Conservation (phyloP, 2,888 invertebrate genomes). For the Andrena trimmerana region DNA sequence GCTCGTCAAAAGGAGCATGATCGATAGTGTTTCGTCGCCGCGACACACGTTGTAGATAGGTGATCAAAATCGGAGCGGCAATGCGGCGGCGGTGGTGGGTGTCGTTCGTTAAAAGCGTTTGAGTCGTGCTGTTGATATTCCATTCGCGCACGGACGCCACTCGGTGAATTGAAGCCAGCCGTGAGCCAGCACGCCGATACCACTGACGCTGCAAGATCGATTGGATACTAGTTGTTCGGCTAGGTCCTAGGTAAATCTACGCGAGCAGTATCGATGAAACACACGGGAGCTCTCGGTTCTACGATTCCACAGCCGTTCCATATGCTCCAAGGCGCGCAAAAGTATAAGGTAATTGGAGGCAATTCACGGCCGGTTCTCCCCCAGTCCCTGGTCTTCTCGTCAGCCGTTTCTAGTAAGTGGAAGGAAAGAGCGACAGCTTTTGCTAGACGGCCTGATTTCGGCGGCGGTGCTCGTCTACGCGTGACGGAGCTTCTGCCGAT, state of each 20-base stretch:
- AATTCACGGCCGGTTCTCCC: background rate
- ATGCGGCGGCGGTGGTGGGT: slow-evolving; percentile 35
- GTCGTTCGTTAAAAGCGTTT: slow-evolving; percentile 77
- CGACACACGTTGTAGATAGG: slow-evolving; percentile 41
- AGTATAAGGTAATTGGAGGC: slow-evolving; percentile 22
- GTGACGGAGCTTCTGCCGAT: slow-evolving; percentile 65
- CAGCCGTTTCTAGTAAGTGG: slow-evolving; percentile 5
- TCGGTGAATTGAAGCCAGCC: slow-evolving; percentile 67
- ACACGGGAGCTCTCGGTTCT: slow-evolving; percentile 24
- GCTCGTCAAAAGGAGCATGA: slow-evolving; percentile 46
- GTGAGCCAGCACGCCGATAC: slow-evolving; percentile 60
- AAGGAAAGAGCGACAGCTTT: slow-evolving; percentile 39
- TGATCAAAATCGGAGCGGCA: slow-evolving; percentile 63
- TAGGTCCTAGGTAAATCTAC: slow-evolving; percentile 59
- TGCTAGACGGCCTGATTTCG: slow-evolving; percentile 72
- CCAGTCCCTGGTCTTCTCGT: slow-evolving; percentile 3
- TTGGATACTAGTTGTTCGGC: slow-evolving; percentile 68
- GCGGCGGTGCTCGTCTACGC: slow-evolving; percentile 53
- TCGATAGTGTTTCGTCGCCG: slow-evolving; percentile 56
- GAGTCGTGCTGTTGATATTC: slow-evolving; percentile 79
- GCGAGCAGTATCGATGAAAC: slow-evolving; percentile 68
- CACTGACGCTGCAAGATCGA: slow-evolving; percentile 74
- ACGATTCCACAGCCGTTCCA: slow-evolving; percentile 60
- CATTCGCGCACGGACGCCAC: slow-evolving; percentile 74
- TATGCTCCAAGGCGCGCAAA: slow-evolving; percentile 51